Percentiles rank a stretch among this genome's conserved stretches.
These are phyloP conservation scores for Enteromius thamalakanensis DNA, from an alignment of 2,797 vertebrate species.

Conservation along the genomic window DNA sequence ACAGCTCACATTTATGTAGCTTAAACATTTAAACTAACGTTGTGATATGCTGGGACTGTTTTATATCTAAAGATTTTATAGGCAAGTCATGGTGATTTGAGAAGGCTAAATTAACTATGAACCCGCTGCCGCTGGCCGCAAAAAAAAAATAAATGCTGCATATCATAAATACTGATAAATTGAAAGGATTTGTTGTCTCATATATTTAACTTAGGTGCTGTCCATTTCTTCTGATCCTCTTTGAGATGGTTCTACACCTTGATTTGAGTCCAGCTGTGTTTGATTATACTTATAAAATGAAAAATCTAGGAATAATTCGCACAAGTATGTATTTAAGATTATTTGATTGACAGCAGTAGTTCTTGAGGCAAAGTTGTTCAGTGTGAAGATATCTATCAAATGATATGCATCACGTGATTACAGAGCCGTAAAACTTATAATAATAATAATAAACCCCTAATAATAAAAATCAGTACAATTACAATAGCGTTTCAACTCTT, in stretches of 20 bases:
- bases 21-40: too few relatives aligned
- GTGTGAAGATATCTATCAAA: conserved; percentile 18
- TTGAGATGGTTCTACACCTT: not conserved
- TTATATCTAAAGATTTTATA: too few relatives aligned
- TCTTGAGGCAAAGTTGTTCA: not conserved
- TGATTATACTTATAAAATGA: not conserved
- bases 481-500: not conserved
- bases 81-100: too few relatives aligned
- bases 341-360: not conserved
- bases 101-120: too few relatives aligned
- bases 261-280: not conserved
- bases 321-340: not conserved
- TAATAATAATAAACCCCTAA: not conserved
- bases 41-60: too few relatives aligned
- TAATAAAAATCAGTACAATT: conserved; percentile 21
- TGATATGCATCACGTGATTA: conserved; percentile 2
- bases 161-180: too few relatives aligned
- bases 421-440: conserved; percentile 3
- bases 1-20: too few relatives aligned
- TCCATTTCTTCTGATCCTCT: too few relatives aligned
- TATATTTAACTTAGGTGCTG: too few relatives aligned
- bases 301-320: not conserved
- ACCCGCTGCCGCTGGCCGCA: too few relatives aligned
- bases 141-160: too few relatives aligned
- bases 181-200: too few relatives aligned